A percentile compares a stretch with the other conserved stretches of the same genome.
Evolutionary conservation across 1,140 invertebrate genomes (phyloP).

Genomic region (Amphibalanus amphitrite): DNA sequence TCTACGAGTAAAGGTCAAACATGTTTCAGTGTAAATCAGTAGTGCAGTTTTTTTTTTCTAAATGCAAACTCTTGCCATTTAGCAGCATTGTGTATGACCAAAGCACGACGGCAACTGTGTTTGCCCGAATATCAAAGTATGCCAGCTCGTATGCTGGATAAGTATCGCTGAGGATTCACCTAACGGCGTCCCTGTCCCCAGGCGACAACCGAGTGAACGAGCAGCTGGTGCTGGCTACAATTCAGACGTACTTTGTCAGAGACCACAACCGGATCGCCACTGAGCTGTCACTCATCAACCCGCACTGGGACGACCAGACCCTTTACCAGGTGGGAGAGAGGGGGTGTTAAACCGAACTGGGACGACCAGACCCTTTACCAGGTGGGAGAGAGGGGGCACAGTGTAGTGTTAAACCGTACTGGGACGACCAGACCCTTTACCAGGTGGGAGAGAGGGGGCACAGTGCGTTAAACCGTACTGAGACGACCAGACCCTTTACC

Average conservation of each 20-base stretch:
- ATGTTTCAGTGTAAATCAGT: too few species aligned
- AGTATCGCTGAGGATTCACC: background rate
- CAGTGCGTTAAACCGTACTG: too few species aligned
- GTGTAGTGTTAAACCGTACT: too few species aligned
- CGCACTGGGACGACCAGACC: too few species aligned
- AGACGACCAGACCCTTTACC: too few species aligned
- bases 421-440: too few species aligned
- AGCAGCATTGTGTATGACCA: background rate
- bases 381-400: too few species aligned
- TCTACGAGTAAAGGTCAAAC: too few species aligned
- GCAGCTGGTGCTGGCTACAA: conserved; percentile 66
- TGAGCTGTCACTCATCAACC: conserved; percentile 57
- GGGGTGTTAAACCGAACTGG: too few species aligned
- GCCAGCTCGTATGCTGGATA: background rate
- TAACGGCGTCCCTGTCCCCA: conserved; percentile 6
- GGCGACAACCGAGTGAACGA: conserved; percentile 87
- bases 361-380: too few species aligned
- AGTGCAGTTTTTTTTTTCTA: background rate
- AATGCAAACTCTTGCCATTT: background rate
- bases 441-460: too few species aligned
- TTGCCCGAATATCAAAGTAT: background rate
- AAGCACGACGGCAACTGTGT: background rate
- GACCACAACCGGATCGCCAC: conserved; percentile 61
- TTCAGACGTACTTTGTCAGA: conserved; percentile 68
- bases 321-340: too few species aligned